Evolutionary conservation across 2,888 invertebrate genomes (phyloP).

Genomic region (Trichogramma dendrolimi): DNA sequence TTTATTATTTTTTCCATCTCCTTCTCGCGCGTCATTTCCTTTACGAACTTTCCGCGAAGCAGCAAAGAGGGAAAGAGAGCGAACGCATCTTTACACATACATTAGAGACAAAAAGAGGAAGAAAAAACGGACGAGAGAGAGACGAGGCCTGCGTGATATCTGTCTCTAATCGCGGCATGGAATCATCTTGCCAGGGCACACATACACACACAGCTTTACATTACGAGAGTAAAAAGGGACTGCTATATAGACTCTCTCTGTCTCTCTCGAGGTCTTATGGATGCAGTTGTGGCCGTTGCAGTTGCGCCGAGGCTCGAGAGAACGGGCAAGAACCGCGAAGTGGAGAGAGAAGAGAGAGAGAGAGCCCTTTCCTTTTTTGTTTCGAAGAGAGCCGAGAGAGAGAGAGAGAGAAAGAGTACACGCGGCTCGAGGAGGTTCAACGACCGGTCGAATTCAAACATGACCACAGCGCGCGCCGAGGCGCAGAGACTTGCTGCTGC

Average conservation of each 20-base stretch:
- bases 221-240: slow-evolving; percentile 5
- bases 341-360: no score
- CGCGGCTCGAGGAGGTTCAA: slow-evolving; percentile 18
- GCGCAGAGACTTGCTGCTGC: background rate
- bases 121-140: background rate
- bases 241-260: slow-evolving; percentile 15
- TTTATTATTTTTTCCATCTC: no score
- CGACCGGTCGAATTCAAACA: slow-evolving; percentile 28
- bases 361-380: background rate
- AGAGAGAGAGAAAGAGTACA: background rate
- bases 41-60: background rate
- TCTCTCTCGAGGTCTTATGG: slow-evolving; percentile 5
- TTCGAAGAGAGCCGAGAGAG: background rate
- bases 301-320: no score
- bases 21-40: no score
- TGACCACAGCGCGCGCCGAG: slow-evolving; percentile 13
- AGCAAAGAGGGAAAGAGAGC: slow-evolving; percentile 30
- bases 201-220: background rate
- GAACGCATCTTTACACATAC: slow-evolving; percentile 8
- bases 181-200: slow-evolving; percentile 16
- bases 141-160: slow-evolving; percentile 5
- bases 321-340: no score
- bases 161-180: slow-evolving; percentile 24
- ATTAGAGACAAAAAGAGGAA: slow-evolving; percentile 11
- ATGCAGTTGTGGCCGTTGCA: background rate